Evolutionary conservation across 2,888 invertebrate genomes (phyloP), one percentile per base, ranked within the genome.

Genomic region (Caenorhabditis doughertyi): DNA sequence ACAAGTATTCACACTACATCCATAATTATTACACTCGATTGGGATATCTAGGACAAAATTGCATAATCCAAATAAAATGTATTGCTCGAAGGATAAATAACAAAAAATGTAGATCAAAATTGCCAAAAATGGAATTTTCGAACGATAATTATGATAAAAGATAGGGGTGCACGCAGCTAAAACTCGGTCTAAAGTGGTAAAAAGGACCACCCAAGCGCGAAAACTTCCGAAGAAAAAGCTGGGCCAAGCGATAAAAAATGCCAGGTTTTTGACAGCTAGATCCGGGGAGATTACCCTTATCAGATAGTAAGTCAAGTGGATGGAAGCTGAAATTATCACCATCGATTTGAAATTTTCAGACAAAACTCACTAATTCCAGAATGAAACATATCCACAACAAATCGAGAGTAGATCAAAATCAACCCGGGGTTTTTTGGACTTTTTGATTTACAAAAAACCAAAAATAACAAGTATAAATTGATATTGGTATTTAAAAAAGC

Each of bases 211-310:
- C n/a, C 25, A 53, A 4, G 27, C 11, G 2, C 53, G 25, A 16
- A 53, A 27, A 13, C 27, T 53, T 53, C 53, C 53, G 5, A 53
- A 9, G 53, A 27, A 27, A 27, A 16, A 53, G 2, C 13, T 53
- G 1, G 53, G 53, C 53, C 53, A 53, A 5, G 53, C 53, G 29
- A 53, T 53, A 16, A 16, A 53, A n/a, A 53, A 53, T 27, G 29
- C 53, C 16, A 53, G 21, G 27, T 53, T 53, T 53, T 53, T 53
- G 11, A 53, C 16, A 11, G 27, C n/a, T 4, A 27, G 8, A 9
- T 53, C 29, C 3, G 53, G 53, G 16, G 53, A 53, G 7, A 53
- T 27, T 2, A 53, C 27, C 16, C 29, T 11, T 2, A 27, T 13
- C 3, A n/a, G n/a, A n/a, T n/a, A n/a, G n/a, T n/a, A n/a, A n/a